A percentile compares a stretch with the other conserved stretches of the same genome.
phyloP scores from a whole-genome alignment of 2,888 invertebrate genomes.

The Halictus quadricinctus region DNA sequence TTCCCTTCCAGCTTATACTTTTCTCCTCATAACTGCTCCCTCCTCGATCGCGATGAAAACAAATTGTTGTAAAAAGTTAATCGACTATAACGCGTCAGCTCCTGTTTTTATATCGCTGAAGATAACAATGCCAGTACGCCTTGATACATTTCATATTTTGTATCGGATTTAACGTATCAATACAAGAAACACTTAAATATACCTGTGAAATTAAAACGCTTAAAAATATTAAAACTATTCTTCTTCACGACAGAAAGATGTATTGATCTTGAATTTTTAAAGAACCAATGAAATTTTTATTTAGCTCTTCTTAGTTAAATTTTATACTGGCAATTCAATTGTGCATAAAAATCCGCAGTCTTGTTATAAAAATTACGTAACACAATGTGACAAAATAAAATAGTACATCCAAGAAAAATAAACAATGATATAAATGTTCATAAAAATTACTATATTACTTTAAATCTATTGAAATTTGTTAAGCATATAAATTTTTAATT shows the following conservation, averaged over 20 bases:
- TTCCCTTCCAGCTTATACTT: not conserved
- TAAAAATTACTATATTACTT: not conserved
- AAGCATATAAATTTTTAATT: not conserved
- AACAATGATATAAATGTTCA: not conserved
- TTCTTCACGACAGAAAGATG: not conserved
- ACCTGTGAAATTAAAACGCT: not conserved
- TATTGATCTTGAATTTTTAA: not conserved
- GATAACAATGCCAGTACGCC: not conserved
- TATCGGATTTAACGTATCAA: not conserved
- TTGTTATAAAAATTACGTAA: not conserved
- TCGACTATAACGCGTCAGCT: not conserved
- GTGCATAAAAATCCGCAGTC: not conserved
- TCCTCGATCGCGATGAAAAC: not conserved
- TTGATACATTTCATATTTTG: not conserved
- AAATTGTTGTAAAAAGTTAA: not conserved
- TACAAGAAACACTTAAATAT: not conserved
- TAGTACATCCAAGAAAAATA: not conserved
- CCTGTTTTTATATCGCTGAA: not conserved
- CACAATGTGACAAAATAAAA: not conserved
- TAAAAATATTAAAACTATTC: not conserved
- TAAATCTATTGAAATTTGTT: not conserved
- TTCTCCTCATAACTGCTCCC: not conserved
- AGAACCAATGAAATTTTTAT: too few relatives aligned
- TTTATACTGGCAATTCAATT: not conserved
- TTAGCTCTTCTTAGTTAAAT: too few relatives aligned